Evolutionary conservation across 1,140 invertebrate genomes (phyloP).

Genomic region (Drosophila nigromelanica): DNA sequence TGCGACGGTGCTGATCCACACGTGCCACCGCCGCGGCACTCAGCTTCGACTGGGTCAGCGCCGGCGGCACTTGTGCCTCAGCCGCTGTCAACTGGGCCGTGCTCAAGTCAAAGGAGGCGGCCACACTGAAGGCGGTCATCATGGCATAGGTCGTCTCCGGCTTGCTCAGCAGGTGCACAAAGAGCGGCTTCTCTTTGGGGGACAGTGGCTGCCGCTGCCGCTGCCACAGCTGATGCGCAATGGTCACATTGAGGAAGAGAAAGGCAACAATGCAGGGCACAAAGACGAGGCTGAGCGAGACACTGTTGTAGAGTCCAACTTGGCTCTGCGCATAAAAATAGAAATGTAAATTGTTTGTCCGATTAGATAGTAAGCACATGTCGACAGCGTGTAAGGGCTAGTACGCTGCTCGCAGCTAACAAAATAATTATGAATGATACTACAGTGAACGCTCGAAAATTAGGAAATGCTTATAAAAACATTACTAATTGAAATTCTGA

Average conservation of each 20-base stretch:
- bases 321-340: slow-evolving; percentile 32
- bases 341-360: slow-evolving; percentile 29
- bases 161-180: slow-evolving; percentile 35
- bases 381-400: slow-evolving; percentile 14
- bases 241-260: slow-evolving; percentile 85
- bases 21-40: slow-evolving; percentile 52
- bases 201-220: slow-evolving; percentile 38
- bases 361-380: slow-evolving; percentile 63
- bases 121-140: slow-evolving; percentile 57
- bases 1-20: slow-evolving; percentile 84
- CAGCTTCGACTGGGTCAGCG: slow-evolving; percentile 12
- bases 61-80: neutral
- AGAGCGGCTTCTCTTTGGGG: neutral
- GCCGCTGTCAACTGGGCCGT: neutral
- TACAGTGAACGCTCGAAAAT: neutral
- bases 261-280: slow-evolving; percentile 85
- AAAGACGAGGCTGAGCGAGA: slow-evolving; percentile 85
- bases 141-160: slow-evolving; percentile 46
- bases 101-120: slow-evolving; percentile 36
- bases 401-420: slow-evolving; percentile 5
- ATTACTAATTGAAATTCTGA: too few relatives aligned
- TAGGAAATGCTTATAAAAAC: neutral
- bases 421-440: too few relatives aligned
- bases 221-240: slow-evolving; percentile 85
- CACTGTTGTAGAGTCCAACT: slow-evolving; percentile 79